Evolutionary conservation across 2,888 invertebrate genomes (phyloP).

Genomic region (Drosophila sordidapex): DNA sequence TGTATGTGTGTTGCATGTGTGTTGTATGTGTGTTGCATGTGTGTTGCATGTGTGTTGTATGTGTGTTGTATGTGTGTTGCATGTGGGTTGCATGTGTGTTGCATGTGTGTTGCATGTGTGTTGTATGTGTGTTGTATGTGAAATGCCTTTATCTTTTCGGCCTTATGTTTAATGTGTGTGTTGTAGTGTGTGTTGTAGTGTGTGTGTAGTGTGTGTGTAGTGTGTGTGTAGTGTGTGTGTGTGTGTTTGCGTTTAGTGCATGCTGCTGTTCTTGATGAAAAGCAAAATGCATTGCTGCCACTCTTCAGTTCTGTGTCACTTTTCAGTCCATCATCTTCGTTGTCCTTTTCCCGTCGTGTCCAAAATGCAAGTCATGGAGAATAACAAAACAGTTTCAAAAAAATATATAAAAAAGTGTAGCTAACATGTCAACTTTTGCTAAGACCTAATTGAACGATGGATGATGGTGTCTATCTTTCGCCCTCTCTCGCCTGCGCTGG

Average conservation of each 20-base stretch:
- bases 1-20: not conserved
- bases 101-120: not conserved
- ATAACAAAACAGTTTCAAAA: constrained; percentile 12
- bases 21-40: too few relatives aligned
- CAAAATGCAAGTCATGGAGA: constrained; percentile 43
- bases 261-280: constrained; percentile 4
- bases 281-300: constrained; percentile 24
- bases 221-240: too few relatives aligned
- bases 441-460: constrained; percentile 31
- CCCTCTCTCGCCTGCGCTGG: not conserved
- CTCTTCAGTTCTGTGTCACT: constrained; percentile 8
- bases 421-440: constrained; percentile 4
- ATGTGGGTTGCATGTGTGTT: not conserved
- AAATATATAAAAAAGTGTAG: not conserved
- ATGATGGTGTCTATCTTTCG: constrained; percentile 8
- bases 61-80: not conserved
- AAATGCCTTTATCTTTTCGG: too few relatives aligned
- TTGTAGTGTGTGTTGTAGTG: too few relatives aligned
- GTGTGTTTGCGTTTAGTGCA: not conserved
- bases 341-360: constrained; percentile 25
- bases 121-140: too few relatives aligned
- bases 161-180: too few relatives aligned
- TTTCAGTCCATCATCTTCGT: constrained; percentile 46
- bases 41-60: not conserved
- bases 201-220: too few relatives aligned